These are phyloP conservation scores for Germaria angustata DNA, from an alignment of 2,888 invertebrate species.

Conservation along the genomic window DNA sequence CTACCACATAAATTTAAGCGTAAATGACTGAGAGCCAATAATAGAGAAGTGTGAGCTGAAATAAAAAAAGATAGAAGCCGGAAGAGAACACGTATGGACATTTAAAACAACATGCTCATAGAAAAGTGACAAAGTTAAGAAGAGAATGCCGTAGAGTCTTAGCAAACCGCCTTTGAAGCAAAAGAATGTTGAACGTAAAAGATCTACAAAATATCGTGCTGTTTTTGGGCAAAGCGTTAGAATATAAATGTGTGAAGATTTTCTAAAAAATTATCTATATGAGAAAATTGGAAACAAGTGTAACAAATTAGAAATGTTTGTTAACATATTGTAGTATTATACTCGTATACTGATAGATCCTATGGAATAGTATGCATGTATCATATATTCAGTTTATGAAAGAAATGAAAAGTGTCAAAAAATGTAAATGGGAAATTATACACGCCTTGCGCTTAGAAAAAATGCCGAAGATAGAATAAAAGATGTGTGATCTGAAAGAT, in stretches of 20 bases:
- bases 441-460: conserved; percentile 70
- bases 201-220: conserved; percentile 42
- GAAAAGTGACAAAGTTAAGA: conserved; percentile 23
- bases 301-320: conserved; percentile 59
- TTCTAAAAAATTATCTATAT: neutral
- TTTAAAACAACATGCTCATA: neutral
- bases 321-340: conserved; percentile 16
- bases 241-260: conserved; percentile 46
- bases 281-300: conserved; percentile 47
- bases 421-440: conserved; percentile 76
- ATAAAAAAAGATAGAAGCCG: conserved; percentile 31
- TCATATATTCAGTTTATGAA: neutral
- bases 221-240: conserved; percentile 20
- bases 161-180: conserved; percentile 49
- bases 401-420: conserved; percentile 66
- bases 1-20: conserved; percentile 40
- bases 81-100: conserved; percentile 48
- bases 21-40: conserved; percentile 23
- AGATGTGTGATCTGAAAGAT: conserved; percentile 51
- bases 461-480: neutral
- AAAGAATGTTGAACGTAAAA: neutral
- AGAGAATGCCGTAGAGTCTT: neutral
- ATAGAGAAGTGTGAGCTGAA: neutral
- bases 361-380: neutral
- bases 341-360: neutral